Base-by-base conservation (phyloP, 2,888 invertebrate genomes). In the Tenthredo mesomela region DNA sequence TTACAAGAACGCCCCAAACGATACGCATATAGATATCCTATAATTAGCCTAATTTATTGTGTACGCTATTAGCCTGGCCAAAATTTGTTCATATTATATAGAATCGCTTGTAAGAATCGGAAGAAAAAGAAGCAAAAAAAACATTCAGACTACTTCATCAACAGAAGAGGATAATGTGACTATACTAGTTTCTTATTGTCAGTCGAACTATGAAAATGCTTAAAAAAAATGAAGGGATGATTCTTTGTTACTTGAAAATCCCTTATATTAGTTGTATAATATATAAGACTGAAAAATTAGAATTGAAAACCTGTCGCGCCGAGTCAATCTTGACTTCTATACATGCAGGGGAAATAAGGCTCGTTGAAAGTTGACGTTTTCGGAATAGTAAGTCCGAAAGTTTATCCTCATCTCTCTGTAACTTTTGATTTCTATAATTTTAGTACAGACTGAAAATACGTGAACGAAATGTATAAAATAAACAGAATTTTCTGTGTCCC, bases 391-490 rank as follows among this genome's bases (percentile, higher is more conserved):
- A 80, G 80, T 80, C 71, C 61, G 37, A 61, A 80, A 80, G 50
- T 37, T 80, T 80, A 25, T 58, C 61, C 80, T 80, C 80, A 80
- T 80, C 58, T 50, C 33, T 43, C 33, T 58, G 65, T n/a, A 82
- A 82, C 82, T 82, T 82, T 82, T 84, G 80, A 84, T 84, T 84
- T 84, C 78, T 77, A 84, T 84, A 84, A 84, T 84, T 82, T 82
- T 47, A 61, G 80, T 21, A 70, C 67, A 29, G 82, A 84, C 40
- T n/a, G 70, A 70, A 70, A 37, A 50, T 82, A 84, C 84, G 84
- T 84, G 84, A 43, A n/a, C 37, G 33, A 82, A 84, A 84, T 84
- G 25, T 50, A 67, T 80, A 82, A 84, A 82, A 84, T 84, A 80
- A 84, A 82, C 37, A 82, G 84, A 21, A 82, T 67, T 77, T 77